phyloP scores from a whole-genome alignment of 2,113 vertebrate species.

The Megaceryle torquata region DNA sequence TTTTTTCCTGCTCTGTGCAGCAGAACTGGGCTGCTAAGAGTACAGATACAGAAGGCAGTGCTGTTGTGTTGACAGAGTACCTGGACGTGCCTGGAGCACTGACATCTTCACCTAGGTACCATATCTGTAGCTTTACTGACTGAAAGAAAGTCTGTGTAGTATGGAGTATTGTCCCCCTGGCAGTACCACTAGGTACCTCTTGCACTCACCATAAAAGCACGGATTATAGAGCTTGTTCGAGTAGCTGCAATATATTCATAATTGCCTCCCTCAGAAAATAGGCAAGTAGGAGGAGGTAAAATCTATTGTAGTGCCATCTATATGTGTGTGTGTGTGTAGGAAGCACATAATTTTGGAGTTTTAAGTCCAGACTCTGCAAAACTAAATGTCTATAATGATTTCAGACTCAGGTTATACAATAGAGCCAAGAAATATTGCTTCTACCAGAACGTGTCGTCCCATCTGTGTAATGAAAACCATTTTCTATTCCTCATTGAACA shows the following conservation, averaged over 20 bases:
- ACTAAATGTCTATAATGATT: not conserved
- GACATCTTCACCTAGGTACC: not conserved
- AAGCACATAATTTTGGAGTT: not conserved
- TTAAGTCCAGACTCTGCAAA: not conserved
- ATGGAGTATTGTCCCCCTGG: not conserved
- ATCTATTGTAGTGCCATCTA: not conserved
- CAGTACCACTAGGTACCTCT: not conserved
- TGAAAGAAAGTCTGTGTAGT: not conserved
- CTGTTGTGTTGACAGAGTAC: not conserved
- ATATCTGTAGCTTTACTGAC: not conserved
- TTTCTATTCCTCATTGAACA: not conserved
- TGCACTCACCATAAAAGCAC: not conserved
- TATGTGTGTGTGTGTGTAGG: not conserved
- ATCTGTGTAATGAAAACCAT: not conserved
- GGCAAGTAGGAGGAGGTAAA: not conserved
- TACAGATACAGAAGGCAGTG: not conserved
- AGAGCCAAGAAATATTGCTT: not conserved
- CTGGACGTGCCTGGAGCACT: not conserved
- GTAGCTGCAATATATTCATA: not conserved
- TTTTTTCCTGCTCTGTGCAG: not conserved
- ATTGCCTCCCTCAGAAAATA: not conserved
- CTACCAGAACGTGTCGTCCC: not conserved
- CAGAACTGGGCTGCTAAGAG: not conserved
- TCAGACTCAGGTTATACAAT: not conserved
- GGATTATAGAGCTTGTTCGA: not conserved